These are phyloP conservation scores for Smithornis capensis DNA, from an alignment of 2,113 vertebrate genomes.

Conservation along the genomic window DNA sequence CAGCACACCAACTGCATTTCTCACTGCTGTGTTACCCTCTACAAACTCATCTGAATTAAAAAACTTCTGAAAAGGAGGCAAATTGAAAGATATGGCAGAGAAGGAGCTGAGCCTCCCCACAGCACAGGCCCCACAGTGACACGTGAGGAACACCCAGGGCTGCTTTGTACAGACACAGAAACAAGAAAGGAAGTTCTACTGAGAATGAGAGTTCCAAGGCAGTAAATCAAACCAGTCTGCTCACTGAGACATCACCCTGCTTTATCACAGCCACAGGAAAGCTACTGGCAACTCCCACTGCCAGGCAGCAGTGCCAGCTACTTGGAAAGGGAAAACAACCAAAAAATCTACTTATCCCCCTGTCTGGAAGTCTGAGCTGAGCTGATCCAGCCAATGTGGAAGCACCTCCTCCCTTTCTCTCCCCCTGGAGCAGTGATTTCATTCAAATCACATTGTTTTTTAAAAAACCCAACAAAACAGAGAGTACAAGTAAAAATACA, in stretches of 20 bases:
- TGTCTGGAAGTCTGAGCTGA: neutral
- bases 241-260: neutral
- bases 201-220: neutral
- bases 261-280: neutral
- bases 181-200: neutral
- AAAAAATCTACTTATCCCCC: neutral
- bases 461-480: neutral
- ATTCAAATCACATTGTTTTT: neutral
- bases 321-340: too few species aligned
- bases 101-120: neutral
- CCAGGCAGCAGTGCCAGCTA: neutral
- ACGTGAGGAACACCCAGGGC: neutral
- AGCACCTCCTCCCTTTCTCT: neutral
- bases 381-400: neutral
- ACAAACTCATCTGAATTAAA: neutral
- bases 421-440: neutral
- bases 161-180: neutral
- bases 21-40: neutral
- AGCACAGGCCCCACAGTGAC: accelerated
- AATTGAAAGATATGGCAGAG: neutral
- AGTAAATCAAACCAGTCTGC: neutral
- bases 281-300: neutral
- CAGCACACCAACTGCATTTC: neutral
- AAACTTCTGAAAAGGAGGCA: neutral
- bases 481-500: neutral